Base-by-base conservation (phyloP, 2,797 vertebrate genomes). In the Mus minutoides region DNA sequence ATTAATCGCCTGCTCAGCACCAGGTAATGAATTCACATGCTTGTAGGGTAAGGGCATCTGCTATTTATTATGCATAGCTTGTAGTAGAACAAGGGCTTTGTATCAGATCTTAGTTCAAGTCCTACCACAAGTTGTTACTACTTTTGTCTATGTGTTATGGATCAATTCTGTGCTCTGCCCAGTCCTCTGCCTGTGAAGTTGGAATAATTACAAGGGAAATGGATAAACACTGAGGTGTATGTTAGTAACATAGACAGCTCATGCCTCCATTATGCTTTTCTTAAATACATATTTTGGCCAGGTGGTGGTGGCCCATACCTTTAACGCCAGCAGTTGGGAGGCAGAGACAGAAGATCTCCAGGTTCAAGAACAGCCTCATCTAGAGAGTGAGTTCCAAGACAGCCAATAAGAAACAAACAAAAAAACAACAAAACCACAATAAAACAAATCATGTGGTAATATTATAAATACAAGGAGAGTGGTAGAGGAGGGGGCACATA, bases 131-230 rank as follows among this genome's bases (percentile, higher is more conserved):
- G 29, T 58, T 24, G 58, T 34, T 40, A 29, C 26, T 60, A 1
- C 1, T 7, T 3, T 26, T 12, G 0, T 9, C 31, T 49, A 8
- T 12, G 34, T 2, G 2, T 40, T 10, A 62, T 2, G 5, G 7
- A 26, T 37, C 40, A 46, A 8, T 31, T 17, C 24, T 6, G 54
- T 60, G 69, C 29, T 49, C 54, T 79, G 31, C 29, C 2, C 2
- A 62, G 46, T 9, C 5, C 13, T 88, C n/a, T 34, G 9, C 46
- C 19, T 89, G 7, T 13, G n/a, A 91, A 71, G 67, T 0, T 62
- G 24, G 34, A 54, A 56, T 78, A 24, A 69, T 73, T 56, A 8
- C 4, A 73, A 80, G 29, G 3, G 46, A 2, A 24, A 34, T 8
- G 75, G 62, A n/a, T 21, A 67, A 83, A 75, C 2, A n/a, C 29